Evolutionary conservation across 1,140 invertebrate species (phyloP).

Genomic region (Bombus confusus): DNA sequence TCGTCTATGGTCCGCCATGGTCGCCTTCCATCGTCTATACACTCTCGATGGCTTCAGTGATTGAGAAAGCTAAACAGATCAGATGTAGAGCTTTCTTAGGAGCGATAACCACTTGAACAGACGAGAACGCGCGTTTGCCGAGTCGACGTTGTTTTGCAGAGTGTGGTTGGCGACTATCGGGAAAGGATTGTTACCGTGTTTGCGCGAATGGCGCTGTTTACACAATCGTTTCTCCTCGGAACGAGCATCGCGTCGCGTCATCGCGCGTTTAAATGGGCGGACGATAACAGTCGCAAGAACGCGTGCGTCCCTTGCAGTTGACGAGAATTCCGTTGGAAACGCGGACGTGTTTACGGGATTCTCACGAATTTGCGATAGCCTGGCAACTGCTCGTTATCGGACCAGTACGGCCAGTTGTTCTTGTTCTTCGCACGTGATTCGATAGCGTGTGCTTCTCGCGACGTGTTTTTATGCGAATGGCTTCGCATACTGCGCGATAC

Average conservation of each 20-base stretch:
- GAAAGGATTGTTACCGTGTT: slow-evolving; percentile 47
- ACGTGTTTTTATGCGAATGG: background rate
- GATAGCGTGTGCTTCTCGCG: background rate
- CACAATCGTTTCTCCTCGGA: slow-evolving; percentile 14
- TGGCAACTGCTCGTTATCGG: slow-evolving; percentile 25
- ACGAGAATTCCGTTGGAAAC: background rate
- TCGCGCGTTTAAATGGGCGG: slow-evolving; percentile 11
- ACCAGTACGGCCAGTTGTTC: background rate
- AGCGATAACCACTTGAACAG: no score
- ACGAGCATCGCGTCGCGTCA: background rate
- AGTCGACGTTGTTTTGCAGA: slow-evolving; percentile 54
- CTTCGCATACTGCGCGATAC: background rate
- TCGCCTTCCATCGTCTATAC: no score
- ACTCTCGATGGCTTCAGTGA: no score
- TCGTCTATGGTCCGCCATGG: no score
- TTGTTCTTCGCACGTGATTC: background rate
- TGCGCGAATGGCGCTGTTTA: slow-evolving; percentile 50
- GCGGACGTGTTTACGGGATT: slow-evolving; percentile 12
- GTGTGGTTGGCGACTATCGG: background rate
- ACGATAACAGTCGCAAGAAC: slow-evolving; percentile 53
- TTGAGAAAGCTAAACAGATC: no score
- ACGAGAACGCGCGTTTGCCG: slow-evolving; percentile 44
- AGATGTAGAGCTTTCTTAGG: no score
- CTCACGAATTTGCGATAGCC: background rate
- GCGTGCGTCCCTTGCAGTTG: background rate